These are phyloP conservation scores for Catharus ustulatus DNA, from an alignment of 2,797 vertebrate genomes.

Conservation along the genomic window DNA sequence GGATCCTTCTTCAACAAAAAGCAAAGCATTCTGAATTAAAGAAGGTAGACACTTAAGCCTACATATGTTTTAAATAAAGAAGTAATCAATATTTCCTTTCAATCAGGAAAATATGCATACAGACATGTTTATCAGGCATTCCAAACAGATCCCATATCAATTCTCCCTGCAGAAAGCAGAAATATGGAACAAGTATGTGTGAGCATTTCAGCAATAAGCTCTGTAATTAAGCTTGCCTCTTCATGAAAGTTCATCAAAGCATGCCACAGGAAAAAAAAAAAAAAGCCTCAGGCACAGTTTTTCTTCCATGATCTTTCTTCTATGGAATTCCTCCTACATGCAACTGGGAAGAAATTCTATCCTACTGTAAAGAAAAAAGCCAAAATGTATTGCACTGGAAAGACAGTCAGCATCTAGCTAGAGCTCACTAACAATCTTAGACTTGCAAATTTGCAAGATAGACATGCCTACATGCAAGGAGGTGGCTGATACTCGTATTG, in stretches of 20 bases:
- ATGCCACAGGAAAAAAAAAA: neutral
- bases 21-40: neutral
- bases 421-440: neutral
- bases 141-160: neutral
- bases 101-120: neutral
- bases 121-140: neutral
- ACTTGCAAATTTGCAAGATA: neutral
- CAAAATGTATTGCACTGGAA: neutral
- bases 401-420: neutral
- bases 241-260: conserved; percentile 12
- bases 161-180: neutral
- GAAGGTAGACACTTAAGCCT: neutral
- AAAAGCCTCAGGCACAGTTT: neutral
- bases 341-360: neutral
- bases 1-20: neutral
- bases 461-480: rapidly evolving
- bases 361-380: neutral
- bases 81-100: neutral
- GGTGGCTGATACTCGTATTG: neutral
- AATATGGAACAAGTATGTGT: neutral
- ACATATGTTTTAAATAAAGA: neutral
- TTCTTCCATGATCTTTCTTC: neutral
- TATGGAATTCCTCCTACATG: neutral
- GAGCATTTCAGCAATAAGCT: neutral
- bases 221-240: conserved; percentile 2